Base-by-base conservation (phyloP, 1,140 invertebrate species). In the Philotrypesis tridentata region DNA sequence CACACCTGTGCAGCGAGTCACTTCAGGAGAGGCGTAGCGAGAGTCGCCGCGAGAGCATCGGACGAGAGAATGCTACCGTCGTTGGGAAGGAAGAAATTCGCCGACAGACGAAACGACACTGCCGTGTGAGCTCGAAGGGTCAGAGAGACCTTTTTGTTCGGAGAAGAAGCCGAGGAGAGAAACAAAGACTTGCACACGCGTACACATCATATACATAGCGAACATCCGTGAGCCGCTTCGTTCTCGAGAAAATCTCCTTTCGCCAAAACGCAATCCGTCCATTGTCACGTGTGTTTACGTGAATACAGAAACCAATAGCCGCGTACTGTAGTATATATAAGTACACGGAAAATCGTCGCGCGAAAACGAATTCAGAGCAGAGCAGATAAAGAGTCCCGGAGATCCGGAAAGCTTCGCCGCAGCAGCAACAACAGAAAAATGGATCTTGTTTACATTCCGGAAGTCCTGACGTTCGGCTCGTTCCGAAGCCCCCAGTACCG, bases 401-500 rank as follows among this genome's bases (percentile, higher is more conserved):
- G n/a, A n/a, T n/a, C n/a, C n/a, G n/a, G n/a, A n/a, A n/a, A n/a
- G n/a, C n/a, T n/a, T n/a, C n/a, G n/a, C n/a, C n/a, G n/a, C n/a
- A n/a, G n/a, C n/a, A n/a, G n/a, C n/a, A n/a, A 55, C 17, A 55
- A 17, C 5, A 5, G 40, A 37, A 82, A 75, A n/a, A 92, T 91
- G 90, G 90, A 92, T 85, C 87, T 91, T 61, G 83, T 91, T 75
- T 91, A 92, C 81, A 88, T 90, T 74, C 89, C 90, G 7, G 90
- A 90, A 77, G 85, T 89, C 25, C 79, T 93, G 79, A 89, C 91
- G 9, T 93, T 91, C 81, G 92, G 92, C 27, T 90, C 90, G 27
- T 89, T 92, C 82, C 87, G 93, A 61, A 87, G 83, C 37, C 86
- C 89, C 17, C 89, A 92, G 37, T 93, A 93, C 82, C 87, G 92